Evolutionary conservation across 2,113 vertebrate species (phyloP).

Genomic region (Jacana jacana): DNA sequence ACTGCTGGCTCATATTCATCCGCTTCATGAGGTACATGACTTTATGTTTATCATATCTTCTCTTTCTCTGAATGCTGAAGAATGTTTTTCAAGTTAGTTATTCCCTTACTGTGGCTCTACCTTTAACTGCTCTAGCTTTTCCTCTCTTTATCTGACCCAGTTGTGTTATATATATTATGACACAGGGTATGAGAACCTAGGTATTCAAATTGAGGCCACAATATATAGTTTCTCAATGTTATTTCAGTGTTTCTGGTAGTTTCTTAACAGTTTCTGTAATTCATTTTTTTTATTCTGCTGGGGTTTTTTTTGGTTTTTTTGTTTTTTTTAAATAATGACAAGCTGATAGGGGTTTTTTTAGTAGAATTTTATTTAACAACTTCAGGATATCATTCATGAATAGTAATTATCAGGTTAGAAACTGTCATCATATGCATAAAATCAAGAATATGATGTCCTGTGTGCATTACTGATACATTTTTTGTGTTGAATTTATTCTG

Average conservation of each 20-base stretch:
- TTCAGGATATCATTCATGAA: not conserved
- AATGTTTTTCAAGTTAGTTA: not conserved
- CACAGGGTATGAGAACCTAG: not conserved
- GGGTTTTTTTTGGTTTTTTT: no score
- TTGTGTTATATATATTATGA: not conserved
- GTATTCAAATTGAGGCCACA: not conserved
- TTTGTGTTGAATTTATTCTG: not conserved
- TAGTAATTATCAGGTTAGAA: not conserved
- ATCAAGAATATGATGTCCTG: not conserved
- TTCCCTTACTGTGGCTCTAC: not conserved
- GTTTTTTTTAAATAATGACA: not conserved
- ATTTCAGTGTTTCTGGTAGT: not conserved
- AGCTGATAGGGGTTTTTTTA: not conserved
- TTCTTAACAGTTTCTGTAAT: not conserved
- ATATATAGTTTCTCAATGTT: not conserved
- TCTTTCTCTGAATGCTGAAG: not conserved
- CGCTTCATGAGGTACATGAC: not conserved
- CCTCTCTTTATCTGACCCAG: not conserved
- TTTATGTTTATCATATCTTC: not conserved
- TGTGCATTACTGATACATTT: not conserved
- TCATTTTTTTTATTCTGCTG: not conserved
- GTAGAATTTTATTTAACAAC: not conserved
- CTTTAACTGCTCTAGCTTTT: not conserved
- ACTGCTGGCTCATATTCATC: no score
- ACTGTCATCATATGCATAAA: not conserved